Base-by-base conservation (phyloP, 2,113 vertebrate genomes). In the Notechis scutatus region DNA sequence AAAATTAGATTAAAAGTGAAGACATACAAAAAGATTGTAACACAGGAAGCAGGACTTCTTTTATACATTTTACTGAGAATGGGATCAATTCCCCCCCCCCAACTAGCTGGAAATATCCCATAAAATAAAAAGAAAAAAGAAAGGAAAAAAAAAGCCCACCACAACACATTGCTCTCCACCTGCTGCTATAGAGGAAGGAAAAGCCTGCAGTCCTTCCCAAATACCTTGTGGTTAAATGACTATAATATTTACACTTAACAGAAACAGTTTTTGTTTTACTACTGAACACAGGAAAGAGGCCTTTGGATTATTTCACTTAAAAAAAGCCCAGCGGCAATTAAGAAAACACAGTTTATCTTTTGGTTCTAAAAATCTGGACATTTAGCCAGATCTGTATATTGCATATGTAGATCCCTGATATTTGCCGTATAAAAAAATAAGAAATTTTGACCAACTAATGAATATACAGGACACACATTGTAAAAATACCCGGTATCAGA, bases 401-500 rank as follows among this genome's bases (percentile, higher is more conserved):
- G 91, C 93, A 92, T 91, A 89, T 10, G 21, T 52, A 88, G 45
- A 94, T 91, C 64, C 85, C 92, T 92, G 92, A 90, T 90, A 52
- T 85, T 85, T 52, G 85, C 34, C 24, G 55, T 85, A 50, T 45
- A 74, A 54, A 52, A 52, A 89, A 87, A 52, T 4, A 87, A 74
- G 85, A 23, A 91, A 91, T 55, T 34, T 59, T 89, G 64, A 50
- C 54, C 42, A 5, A 20, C n/a, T 14, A 54, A 87, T 61, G 56
- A 11, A 45, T 90, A 52, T 64, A 90, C 12, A 93, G 24, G 61
- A 90, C 59, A 61, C 18, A 0, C 50, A 55, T 50, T 34, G 85
- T 85, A 21, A n/a, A 50, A 92, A 74, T 45, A 29, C 42, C 56
- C 24, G 4, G 15, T 85, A 23, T 23, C 29, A 15, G 59, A 45